These are phyloP conservation scores for Tetragonisca angustula DNA, from an alignment of 2,888 invertebrate species.

Conservation along the genomic window DNA sequence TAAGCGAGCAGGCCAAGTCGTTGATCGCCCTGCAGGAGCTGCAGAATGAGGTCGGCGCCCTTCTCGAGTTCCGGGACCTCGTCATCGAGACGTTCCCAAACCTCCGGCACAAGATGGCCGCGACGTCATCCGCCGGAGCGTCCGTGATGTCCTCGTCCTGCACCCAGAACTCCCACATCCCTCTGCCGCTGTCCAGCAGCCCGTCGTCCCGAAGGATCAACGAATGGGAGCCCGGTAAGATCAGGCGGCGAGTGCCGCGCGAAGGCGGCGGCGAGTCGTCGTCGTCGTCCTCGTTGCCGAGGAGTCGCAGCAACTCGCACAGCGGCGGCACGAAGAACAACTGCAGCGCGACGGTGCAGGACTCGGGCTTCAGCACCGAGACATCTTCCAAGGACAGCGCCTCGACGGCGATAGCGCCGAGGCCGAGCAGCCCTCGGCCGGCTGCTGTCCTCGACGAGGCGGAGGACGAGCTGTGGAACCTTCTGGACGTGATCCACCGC, in stretches of 20 bases:
- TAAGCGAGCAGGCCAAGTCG: constrained; percentile 95
- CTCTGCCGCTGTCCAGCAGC: constrained; percentile 80
- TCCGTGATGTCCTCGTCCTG: constrained; percentile 86
- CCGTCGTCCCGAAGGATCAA: constrained; percentile 82
- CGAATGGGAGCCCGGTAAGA: constrained; percentile 93
- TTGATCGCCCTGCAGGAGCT: constrained; percentile 93
- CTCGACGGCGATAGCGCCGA: constrained; percentile 85
- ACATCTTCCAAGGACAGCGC: constrained; percentile 92
- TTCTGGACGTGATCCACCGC: constrained; percentile 94
- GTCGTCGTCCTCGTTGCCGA: constrained; percentile 84
- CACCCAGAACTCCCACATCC: constrained; percentile 81
- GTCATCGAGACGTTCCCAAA: constrained; percentile 97
- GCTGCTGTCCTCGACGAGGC: constrained; percentile 84
- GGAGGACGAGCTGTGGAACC: constrained; percentile 93
- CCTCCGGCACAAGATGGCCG: constrained; percentile 93
- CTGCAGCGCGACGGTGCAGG: constrained; percentile 89
- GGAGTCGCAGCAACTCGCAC: constrained; percentile 88
- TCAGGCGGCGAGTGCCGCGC: constrained; percentile 86
- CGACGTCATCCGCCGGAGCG: constrained; percentile 83
- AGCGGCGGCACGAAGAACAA: constrained; percentile 87
- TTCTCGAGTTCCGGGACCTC: constrained; percentile 96
- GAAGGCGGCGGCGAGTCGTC: constrained; percentile 78
- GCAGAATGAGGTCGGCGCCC: constrained; percentile 96
- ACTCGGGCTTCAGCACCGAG: constrained; percentile 96
- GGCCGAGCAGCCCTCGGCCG: constrained; percentile 80